Evolutionary conservation across 64 coral and sea anemone species (phyloP).

Genomic region (Cladopsammia gracilis): DNA sequence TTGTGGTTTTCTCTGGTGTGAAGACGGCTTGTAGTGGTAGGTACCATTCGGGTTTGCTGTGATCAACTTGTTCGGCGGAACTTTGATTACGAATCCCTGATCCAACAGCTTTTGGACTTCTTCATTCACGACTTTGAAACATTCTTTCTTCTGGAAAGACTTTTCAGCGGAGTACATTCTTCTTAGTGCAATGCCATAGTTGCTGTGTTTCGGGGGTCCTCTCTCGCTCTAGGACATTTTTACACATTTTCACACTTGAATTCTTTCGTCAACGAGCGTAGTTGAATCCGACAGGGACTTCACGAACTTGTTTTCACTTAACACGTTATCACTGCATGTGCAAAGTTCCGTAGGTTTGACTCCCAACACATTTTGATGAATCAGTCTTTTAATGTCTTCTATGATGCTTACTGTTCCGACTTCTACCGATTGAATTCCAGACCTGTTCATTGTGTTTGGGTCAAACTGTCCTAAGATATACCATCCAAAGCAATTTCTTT

Average conservation of each 20-base stretch:
- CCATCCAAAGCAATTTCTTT: constrained; percentile 68
- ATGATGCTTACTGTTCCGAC: constrained; percentile 10
- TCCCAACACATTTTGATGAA: constrained; percentile 62
- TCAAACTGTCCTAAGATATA: constrained; percentile 49
- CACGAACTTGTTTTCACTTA: constrained; percentile 69
- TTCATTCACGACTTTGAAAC: constrained; percentile 64
- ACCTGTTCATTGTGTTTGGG: too few relatives aligned
- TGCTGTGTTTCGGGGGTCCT: constrained; percentile 54
- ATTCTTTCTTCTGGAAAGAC: constrained; percentile 32
- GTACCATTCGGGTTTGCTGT: constrained; percentile 70
- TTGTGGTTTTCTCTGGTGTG: constrained; percentile 70
- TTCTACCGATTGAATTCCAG: constrained; percentile 20
- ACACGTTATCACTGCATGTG: constrained; percentile 42
- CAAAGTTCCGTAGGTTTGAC: constrained; percentile 69
- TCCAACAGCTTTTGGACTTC: constrained; percentile 68
- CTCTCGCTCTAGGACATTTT: constrained; percentile 27
- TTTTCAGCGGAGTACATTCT: constrained; percentile 18
- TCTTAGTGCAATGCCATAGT: constrained; percentile 62
- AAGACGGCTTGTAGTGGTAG: constrained; percentile 73
- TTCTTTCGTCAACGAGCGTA: constrained; percentile 57
- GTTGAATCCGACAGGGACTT: constrained; percentile 76
- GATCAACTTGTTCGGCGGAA: constrained; percentile 44
- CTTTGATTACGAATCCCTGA: constrained; percentile 58
- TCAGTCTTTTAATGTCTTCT: constrained; percentile 52
- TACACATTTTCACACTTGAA: too few relatives aligned